Evolutionary conservation across 2,797 vertebrate species (phyloP).

Genomic region (Arnoldichthys spilopterus): DNA sequence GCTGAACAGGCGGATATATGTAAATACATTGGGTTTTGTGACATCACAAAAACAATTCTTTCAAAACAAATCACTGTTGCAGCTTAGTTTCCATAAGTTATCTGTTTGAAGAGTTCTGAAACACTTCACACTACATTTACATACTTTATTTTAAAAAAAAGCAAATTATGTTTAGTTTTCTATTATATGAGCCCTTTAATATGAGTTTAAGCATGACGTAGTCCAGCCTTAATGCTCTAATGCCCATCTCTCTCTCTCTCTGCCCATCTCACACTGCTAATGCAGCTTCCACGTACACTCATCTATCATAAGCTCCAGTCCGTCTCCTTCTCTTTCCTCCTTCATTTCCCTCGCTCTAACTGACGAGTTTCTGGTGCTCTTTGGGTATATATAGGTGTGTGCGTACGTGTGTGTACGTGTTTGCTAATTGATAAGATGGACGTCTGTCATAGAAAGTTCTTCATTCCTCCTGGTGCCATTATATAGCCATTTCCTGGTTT

Average conservation of each 20-base stretch:
- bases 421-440: conserved; percentile 80
- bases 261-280: conserved; percentile 23
- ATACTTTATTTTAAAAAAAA: too few relatives aligned
- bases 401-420: conserved; percentile 50
- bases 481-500: conserved; percentile 82
- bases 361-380: not conserved
- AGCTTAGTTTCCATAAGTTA: too few relatives aligned
- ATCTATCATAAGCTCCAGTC: conserved; percentile 22
- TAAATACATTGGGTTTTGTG: too few relatives aligned
- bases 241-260: conserved; percentile 5
- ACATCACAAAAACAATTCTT: too few relatives aligned
- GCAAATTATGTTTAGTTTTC: too few relatives aligned
- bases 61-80: too few relatives aligned
- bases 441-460: conserved; percentile 72
- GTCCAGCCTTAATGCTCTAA: conserved; percentile 28
- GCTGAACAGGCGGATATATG: too few relatives aligned
- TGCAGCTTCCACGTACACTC: conserved; percentile 5
- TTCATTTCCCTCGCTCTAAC: not conserved
- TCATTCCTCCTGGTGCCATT: conserved; percentile 72
- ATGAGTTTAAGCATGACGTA: conserved; percentile 22
- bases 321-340: not conserved
- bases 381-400: not conserved
- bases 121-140: too few relatives aligned
- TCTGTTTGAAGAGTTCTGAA: too few relatives aligned
- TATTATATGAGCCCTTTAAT: not conserved